Conservation (phyloP, 2,797 vertebrate species). For the Apogon hyalosoma region DNA sequence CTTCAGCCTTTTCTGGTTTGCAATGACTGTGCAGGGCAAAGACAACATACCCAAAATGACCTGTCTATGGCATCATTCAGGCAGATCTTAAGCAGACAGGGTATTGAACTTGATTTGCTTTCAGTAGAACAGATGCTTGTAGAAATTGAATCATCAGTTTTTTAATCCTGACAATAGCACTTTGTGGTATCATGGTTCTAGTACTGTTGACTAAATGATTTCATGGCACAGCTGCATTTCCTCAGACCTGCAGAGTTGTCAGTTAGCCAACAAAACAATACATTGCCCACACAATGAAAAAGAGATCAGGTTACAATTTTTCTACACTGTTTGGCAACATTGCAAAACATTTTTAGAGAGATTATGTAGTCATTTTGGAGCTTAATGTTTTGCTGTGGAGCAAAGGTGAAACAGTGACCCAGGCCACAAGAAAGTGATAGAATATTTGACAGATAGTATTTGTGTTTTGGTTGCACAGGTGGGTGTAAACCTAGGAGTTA, state of each 20-base stretch:
- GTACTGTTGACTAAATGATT: not conserved
- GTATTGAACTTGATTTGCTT: not conserved
- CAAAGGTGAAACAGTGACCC: slow-evolving; percentile 34
- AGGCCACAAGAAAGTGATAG: slow-evolving; percentile 5
- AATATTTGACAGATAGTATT: slow-evolving; percentile 3
- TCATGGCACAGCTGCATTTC: slow-evolving; percentile 9
- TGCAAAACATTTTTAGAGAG: slow-evolving; percentile 24
- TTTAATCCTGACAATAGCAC: not conserved
- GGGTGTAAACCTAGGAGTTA: not conserved
- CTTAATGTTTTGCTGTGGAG: slow-evolving; percentile 11
- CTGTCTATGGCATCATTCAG: not conserved
- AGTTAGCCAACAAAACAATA: slow-evolving; percentile 25
- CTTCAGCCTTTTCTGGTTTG: not conserved
- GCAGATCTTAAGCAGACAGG: not conserved
- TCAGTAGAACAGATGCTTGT: not conserved
- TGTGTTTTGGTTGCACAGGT: not conserved
- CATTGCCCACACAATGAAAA: slow-evolving; percentile 2
- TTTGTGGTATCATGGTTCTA: not conserved
- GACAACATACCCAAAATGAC: not conserved
- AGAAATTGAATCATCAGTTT: not conserved
- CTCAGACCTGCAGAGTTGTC: slow-evolving; percentile 21
- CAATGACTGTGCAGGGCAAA: not conserved
- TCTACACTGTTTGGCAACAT: slow-evolving; percentile 39
- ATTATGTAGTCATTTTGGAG: slow-evolving; percentile 25
- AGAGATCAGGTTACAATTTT: slow-evolving; percentile 14